Evolutionary conservation across 2,113 vertebrate species (phyloP).

Genomic region (Chrysemys picta): DNA sequence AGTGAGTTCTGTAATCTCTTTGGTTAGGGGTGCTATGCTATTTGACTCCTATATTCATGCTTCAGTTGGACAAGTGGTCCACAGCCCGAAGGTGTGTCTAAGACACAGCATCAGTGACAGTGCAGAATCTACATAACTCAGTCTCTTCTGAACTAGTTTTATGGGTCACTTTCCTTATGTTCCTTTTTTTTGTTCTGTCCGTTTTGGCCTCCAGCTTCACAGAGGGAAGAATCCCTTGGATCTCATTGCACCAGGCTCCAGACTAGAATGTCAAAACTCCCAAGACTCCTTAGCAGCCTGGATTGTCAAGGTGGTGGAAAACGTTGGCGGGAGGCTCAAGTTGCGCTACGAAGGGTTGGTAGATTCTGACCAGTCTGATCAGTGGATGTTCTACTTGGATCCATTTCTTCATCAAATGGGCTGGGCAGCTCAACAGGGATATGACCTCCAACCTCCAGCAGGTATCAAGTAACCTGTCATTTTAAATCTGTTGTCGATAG

Average conservation of each 20-base stretch:
- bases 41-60: neutral
- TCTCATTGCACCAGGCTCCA: slow-evolving; percentile 89
- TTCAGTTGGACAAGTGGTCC: neutral
- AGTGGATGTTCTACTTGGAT: slow-evolving; percentile 95
- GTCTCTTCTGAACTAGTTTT: neutral
- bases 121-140: neutral
- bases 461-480: slow-evolving; percentile 75
- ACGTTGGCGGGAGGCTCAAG: slow-evolving; percentile 91
- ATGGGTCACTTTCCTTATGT: neutral
- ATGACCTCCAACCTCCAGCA: slow-evolving; percentile 87
- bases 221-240: slow-evolving; percentile 93
- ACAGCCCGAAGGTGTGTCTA: neutral
- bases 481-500: accelerated
- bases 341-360: slow-evolving; percentile 88
- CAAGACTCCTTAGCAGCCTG: slow-evolving; percentile 84
- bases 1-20: neutral
- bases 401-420: slow-evolving; percentile 93
- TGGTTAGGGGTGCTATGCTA: neutral
- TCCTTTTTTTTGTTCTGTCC: neutral
- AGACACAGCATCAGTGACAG: neutral
- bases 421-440: slow-evolving; percentile 90
- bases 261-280: slow-evolving; percentile 89
- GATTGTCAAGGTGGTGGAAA: slow-evolving; percentile 91
- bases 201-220: slow-evolving; percentile 83
- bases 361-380: slow-evolving; percentile 80